Evolutionary conservation across 2,113 vertebrate genomes (phyloP).

Genomic region (Chelonoidis abingdonii): DNA sequence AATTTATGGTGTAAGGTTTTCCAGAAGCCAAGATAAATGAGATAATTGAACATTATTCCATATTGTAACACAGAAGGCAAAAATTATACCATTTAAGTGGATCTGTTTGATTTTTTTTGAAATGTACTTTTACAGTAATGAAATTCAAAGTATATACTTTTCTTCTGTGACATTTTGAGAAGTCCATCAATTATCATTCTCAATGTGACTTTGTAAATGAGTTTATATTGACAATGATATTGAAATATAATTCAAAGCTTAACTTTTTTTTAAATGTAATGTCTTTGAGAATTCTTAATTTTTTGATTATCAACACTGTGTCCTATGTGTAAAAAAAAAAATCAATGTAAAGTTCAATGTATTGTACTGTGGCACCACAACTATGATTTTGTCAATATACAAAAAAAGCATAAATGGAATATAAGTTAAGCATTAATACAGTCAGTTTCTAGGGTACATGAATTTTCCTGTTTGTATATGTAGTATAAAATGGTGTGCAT

Average conservation of each 20-base stretch:
- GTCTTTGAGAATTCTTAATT: neutral
- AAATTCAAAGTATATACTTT: slow-evolving; percentile 47
- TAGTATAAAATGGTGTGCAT: neutral
- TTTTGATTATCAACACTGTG: neutral
- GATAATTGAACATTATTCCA: slow-evolving; percentile 63
- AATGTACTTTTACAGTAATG: slow-evolving; percentile 43
- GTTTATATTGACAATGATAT: slow-evolving; percentile 44
- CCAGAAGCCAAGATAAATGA: slow-evolving; percentile 53
- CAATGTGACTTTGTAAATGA: slow-evolving; percentile 27
- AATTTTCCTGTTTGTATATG: neutral
- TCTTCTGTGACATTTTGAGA: slow-evolving; percentile 43
- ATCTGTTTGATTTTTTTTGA: slow-evolving; percentile 56
- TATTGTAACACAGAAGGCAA: slow-evolving; percentile 33
- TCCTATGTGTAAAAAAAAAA: neutral
- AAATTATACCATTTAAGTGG: slow-evolving; percentile 55
- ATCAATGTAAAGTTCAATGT: neutral
- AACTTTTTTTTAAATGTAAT: neutral
- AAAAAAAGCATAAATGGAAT: neutral
- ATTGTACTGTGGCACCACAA: neutral
- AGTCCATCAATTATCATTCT: slow-evolving; percentile 48
- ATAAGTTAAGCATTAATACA: slow-evolving; percentile 23
- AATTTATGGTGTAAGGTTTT: slow-evolving; percentile 52
- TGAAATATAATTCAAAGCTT: slow-evolving; percentile 29
- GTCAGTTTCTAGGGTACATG: neutral
- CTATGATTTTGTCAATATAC: neutral